Base-by-base conservation (phyloP, 2,113 vertebrate species). In the Lepus europaeus region DNA sequence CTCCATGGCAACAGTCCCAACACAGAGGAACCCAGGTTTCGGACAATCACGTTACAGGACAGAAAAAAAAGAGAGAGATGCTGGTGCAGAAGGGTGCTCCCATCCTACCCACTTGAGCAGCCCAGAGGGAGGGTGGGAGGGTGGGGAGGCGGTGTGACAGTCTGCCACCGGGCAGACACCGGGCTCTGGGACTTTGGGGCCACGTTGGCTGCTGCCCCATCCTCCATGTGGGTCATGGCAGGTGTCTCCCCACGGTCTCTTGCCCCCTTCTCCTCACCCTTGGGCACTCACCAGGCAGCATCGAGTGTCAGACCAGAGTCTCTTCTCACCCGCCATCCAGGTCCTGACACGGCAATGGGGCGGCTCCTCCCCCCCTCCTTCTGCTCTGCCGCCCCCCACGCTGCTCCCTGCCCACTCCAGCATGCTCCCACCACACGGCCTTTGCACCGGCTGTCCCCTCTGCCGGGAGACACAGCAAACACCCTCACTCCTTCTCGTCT, bases 1-100 rank as follows among this genome's bases (percentile, higher is more conserved):
- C 51, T 69, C 90, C 90, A 83, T 76, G 80, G 79, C 74, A 95
- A 96, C 69, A 68, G 84, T 56, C 36, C 20, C 25, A 61, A 64
- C 77, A 16, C 4, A n/a, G 29, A 84, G 68, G 94, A 90, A n/a
- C 31, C 56, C 14, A 6, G 11, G 13, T 63, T 82, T 56, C 36
- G 39, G 94, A 51, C 45, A 68, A 63, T 53, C 64, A 39, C 17
- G 17, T 29, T 12, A 36, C 9, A 82, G 49, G 74, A 22, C 59
- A 69, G 79, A 82, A 82, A 53, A 19, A 79, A 82, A 53, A 74
- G 45, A n/a, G 33, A 39, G 61, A 39, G 25, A 84, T 1, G 11
- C 25, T 84, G 86, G 53, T 56, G 45, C 0, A 0, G 39, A 59
- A 79, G 49, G 51, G 79, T 29, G 80, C 13, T 87, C 78, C 68